These are phyloP conservation scores for Oscheius onirici DNA, from an alignment of 2,888 invertebrate genomes.

Conservation along the genomic window DNA sequence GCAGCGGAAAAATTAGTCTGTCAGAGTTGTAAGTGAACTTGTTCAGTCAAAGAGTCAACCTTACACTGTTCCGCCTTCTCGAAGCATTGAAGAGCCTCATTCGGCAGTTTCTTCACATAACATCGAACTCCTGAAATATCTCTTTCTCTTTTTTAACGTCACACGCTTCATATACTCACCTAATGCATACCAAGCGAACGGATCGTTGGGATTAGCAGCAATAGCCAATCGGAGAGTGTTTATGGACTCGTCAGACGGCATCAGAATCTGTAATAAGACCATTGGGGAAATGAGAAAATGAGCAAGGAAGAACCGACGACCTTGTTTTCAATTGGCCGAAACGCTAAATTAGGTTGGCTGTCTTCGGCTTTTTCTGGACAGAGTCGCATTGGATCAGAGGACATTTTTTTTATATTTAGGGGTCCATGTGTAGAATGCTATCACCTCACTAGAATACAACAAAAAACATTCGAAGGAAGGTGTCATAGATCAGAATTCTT, in stretches of 20 bases:
- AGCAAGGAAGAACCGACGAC: too few relatives aligned
- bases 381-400: too few relatives aligned
- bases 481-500: too few relatives aligned
- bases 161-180: too few relatives aligned
- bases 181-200: slow-evolving; percentile 41
- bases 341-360: background rate
- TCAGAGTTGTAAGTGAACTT: background rate
- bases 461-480: too few relatives aligned
- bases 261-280: background rate
- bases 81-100: slow-evolving; percentile 40
- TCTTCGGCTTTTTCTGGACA: background rate
- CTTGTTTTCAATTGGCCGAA: background rate
- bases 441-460: too few relatives aligned
- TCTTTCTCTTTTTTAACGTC: background rate
- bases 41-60: slow-evolving; percentile 5
- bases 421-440: too few relatives aligned
- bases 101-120: slow-evolving; percentile 27
- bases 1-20: slow-evolving; percentile 39
- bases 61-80: slow-evolving; percentile 38
- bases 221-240: slow-evolving; percentile 25
- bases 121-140: slow-evolving; percentile 35
- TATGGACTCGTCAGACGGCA: slow-evolving; percentile 23
- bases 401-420: too few relatives aligned
- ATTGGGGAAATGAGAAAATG: background rate
- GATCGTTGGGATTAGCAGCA: slow-evolving; percentile 43